Conservation (phyloP, 2,888 invertebrate species). For the Acleris sparsana region DNA sequence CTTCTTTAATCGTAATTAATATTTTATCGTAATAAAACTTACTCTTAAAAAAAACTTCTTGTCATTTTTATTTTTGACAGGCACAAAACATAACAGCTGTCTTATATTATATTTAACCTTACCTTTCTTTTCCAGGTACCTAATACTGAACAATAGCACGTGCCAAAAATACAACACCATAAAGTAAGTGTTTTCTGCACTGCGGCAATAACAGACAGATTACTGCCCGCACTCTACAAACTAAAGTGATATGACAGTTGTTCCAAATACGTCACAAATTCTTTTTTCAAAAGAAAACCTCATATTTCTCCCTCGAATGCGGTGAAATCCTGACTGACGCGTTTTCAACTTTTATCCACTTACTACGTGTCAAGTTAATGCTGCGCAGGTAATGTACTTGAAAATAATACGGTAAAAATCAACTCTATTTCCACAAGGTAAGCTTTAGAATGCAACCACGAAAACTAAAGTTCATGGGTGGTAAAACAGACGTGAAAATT, state of each 20-base stretch:
- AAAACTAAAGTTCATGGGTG: background rate
- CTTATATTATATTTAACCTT: too few relatives aligned
- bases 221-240: background rate
- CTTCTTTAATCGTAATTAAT: too few relatives aligned
- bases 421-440: conserved; percentile 1
- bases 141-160: background rate
- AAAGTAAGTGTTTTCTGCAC: background rate
- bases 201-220: background rate
- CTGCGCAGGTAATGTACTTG: conserved; percentile 12
- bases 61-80: too few relatives aligned
- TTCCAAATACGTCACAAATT: background rate
- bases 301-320: conserved; percentile 18
- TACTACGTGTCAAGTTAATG: conserved; percentile 26
- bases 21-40: too few relatives aligned
- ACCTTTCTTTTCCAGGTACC: background rate
- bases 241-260: background rate
- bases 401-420: background rate
- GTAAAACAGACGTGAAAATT: background rate
- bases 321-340: conserved; percentile 30
- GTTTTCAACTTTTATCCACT: conserved; percentile 29
- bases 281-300: conserved; percentile 9
- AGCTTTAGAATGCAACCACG: conserved; percentile 8
- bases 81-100: too few relatives aligned
- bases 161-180: background rate
- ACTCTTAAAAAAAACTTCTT: too few relatives aligned